A percentile compares a stretch with the other conserved stretches of the same genome.
Conservation (phyloP, 2,113 vertebrate genomes). For the Cygnus atratus region DNA sequence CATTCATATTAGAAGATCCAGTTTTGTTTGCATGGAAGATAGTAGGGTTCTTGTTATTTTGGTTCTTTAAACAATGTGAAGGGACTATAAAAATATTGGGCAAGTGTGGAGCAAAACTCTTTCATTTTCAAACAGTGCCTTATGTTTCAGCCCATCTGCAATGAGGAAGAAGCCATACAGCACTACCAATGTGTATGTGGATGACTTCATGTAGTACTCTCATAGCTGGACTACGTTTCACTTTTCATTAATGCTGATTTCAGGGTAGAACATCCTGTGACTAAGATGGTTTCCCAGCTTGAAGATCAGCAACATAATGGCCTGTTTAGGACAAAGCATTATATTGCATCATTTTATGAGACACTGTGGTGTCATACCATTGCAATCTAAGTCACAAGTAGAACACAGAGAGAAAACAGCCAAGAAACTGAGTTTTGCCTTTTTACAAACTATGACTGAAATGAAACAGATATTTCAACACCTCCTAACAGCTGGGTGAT, state of each 20-base stretch:
- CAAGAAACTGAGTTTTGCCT: background rate
- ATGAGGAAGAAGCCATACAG: background rate
- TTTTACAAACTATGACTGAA: background rate
- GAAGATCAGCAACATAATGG: background rate
- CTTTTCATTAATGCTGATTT: background rate
- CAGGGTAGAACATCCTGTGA: background rate
- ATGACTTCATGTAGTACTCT: background rate
- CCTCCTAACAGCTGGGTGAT: background rate
- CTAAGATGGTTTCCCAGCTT: background rate
- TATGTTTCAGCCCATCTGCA: background rate
- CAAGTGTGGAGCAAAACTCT: background rate
- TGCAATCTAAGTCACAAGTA: background rate
- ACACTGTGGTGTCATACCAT: background rate
- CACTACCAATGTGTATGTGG: background rate
- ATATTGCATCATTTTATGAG: background rate
- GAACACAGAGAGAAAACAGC: background rate
- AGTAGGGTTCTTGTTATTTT: background rate
- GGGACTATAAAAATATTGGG: background rate
- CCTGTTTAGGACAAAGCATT: background rate
- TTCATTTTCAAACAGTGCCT: background rate
- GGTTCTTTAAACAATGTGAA: background rate
- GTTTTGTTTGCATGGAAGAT: background rate
- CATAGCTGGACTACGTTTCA: fast-evolving
- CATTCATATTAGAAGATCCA: background rate
- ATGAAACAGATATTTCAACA: background rate